Base-by-base conservation (phyloP, 2,888 invertebrate species). In the Deroplatys truncata region DNA sequence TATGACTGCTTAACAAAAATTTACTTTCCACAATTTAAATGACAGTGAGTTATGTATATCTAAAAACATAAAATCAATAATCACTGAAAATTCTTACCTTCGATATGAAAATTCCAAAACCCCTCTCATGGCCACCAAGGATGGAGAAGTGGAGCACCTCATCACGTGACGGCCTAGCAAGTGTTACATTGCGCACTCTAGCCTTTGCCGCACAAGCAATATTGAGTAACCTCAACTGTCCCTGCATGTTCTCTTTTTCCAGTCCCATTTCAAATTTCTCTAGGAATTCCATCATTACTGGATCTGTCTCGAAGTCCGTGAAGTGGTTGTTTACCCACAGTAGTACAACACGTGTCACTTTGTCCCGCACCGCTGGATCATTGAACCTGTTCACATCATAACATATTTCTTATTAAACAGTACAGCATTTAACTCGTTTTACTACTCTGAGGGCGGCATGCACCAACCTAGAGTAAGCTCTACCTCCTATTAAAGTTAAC, bases 291-390 rank as follows among this genome's bases (percentile, higher is more conserved):
- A 98, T 98, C 98, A 99, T 98, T 90, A 96, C 96, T 31, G 98
- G 97, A 94, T 98, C 98, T 10, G 98, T 98, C 94, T 99, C 99
- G 94, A 99, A 99, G 93, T 99, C 99, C 84, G 98, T 98, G 93
- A 99, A 99, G 94, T 99, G 99, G 94, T 99, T 99, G 94, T 99
- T 99, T 1, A 99, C 99, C 99, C 99, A 99, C 16, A 99, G 95
- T 84, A 99, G 94, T 16, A 99, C 98, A 0, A 99, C 98, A 90
- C 99, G 95, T 0, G 99, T 99, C 8, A 99, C 99, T 93, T 98
- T 96, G 93, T 98, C 97, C 91, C 97, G 94, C 56, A 97, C 95
- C 2, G 93, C 93, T 10, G 96, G 94, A 93, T 98, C 98, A 91
- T 97, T 96, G 92, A 99, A 98, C 93, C 93, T 93, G 90, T 9